Evolutionary conservation across 2,113 vertebrate species (phyloP), one percentile per base, ranked within the genome.

Genomic region (Argyrosomus japonicus): DNA sequence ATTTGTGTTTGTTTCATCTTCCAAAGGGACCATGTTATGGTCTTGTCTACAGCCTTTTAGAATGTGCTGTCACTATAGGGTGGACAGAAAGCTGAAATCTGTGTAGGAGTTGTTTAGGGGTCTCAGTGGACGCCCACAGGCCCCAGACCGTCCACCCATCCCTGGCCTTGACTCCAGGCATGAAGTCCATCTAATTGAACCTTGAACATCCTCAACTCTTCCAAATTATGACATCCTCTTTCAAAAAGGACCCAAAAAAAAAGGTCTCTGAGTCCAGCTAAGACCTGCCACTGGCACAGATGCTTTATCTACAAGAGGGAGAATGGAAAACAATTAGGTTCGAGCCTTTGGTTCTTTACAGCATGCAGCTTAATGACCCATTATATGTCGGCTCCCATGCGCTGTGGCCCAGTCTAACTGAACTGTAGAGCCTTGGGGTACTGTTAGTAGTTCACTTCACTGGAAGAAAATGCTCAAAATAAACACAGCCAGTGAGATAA

Each of bases 251-350:
- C n/a, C 27, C 0, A 18, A 17, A 60, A 74, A 67, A 43, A 10
- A 36, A 1, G 45, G 72, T 63, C 60, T 25, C 65, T 10, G 50
- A 54, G 51, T 70, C 29, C 25, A 40, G 54, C 53, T 27, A 11
- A 48, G 27, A 29, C 60, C 47, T 63, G 25, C 18, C 23, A 71
- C 43, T 60, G 6, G 57, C 51, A 29, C 2, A 11, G 48, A 58
- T 10, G 56, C 32, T 58, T 56, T 14, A 54, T 71, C 51, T 29
- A 40, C 67, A 71, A 75, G 72, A 25, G 14, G 14, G 61, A 61
- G 29, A 77, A 43, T 53, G 68, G 82, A 85, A 79, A 89, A 81
- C 80, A 79, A 77, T 85, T 12, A 6, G 50, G 47, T 48, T 45
- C 21, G 6, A 69, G 36, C 57, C 63, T 69, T 18, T 6, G 1